A percentile compares a stretch with the other conserved stretches of the same genome.
These are phyloP conservation scores for Polypterus bichir DNA, from an alignment of 2,113 vertebrate genomes.

Conservation along the genomic window DNA sequence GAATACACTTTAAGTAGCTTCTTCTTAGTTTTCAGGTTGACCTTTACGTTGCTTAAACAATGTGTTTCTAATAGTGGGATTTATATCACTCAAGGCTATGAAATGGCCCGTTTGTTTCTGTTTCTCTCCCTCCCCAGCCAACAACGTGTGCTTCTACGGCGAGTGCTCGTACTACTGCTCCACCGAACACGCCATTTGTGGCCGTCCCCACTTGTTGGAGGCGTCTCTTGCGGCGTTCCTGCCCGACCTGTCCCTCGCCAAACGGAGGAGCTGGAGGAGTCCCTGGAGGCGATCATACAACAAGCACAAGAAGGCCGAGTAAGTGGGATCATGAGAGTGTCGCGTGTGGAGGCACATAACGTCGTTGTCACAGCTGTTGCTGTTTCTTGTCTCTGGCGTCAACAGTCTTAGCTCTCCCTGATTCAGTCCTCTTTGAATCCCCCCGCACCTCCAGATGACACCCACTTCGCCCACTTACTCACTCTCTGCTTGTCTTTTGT, in stretches of 20 bases:
- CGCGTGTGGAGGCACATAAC: too few species aligned
- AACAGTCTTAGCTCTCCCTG: too few species aligned
- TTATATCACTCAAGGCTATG: not conserved
- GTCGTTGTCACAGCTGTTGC: too few species aligned
- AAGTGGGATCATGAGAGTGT: slow-evolving; percentile 11
- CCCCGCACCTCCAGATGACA: too few species aligned
- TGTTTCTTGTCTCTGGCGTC: too few species aligned
- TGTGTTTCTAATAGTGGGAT: not conserved
- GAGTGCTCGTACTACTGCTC: slow-evolving; percentile 80
- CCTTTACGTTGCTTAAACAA: not conserved
- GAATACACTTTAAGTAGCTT: too few species aligned
- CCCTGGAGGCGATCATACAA: slow-evolving; percentile 80
- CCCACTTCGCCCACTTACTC: too few species aligned
- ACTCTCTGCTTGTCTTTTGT: too few species aligned
- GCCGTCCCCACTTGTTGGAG: slow-evolving; percentile 53
- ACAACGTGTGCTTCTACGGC: slow-evolving; percentile 70
- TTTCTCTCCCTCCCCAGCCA: slow-evolving; percentile 41
- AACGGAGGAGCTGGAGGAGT: slow-evolving; percentile 61
- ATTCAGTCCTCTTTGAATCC: too few species aligned
- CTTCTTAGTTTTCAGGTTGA: not conserved
- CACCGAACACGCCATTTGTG: slow-evolving; percentile 68
- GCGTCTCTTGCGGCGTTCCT: slow-evolving; percentile 65
- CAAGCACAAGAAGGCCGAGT: slow-evolving; percentile 69
- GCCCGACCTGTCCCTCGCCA: slow-evolving; percentile 54
- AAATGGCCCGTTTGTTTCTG: not conserved